Base-by-base conservation (phyloP, 1,140 invertebrate species). In the Cyrtorhinus lividipennis region DNA sequence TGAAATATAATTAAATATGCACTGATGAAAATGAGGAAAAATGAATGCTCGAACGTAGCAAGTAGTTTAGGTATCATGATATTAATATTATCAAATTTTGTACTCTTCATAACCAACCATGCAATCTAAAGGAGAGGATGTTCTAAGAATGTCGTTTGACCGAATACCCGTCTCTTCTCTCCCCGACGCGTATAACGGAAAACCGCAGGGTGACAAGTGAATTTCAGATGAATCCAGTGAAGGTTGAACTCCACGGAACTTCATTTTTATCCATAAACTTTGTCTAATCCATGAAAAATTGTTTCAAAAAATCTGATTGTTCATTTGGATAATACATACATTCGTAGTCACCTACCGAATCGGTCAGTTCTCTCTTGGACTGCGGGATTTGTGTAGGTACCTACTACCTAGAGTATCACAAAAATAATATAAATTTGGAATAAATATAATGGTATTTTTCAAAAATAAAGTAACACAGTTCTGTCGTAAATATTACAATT, bases 101-200 rank as follows among this genome's bases (percentile, higher is more conserved):
- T 61, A 60, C 58, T 61, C 22, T 58, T 38, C 15, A 23, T 18
- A 64, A 64, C 63, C 63, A 64, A 64, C 63, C 63, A 64, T 64
- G 46, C 63, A 64, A 64, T 24, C 63, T 64, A n/a, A 64, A 60
- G 27, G 24, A 2, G 56, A 38, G 15, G 5, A 38, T 15, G 30
- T 38, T 38, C 30, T 38, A 15, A 8, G 5, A 8, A 15, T 38
- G 30, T 15, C 30, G 5, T 8, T 38, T 15, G 15, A 38, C 15
- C 5, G 30, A 38, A 38, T 15, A 15, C 5, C 5, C 30, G 30
- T 38, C 30, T 38, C 30, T 15, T 8, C 30, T 38, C 30, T 38
- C 30, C 30, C 5, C 30, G 30, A 38, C 15, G 15, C 5, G 15
- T 8, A 38, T 38, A 22, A 59, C 24, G n/a, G 25, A 59, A 30